Percentiles rank a stretch among this genome's conserved stretches.
Evolutionary conservation across 2,888 invertebrate genomes (phyloP).

Genomic region (Globia sparganii): DNA sequence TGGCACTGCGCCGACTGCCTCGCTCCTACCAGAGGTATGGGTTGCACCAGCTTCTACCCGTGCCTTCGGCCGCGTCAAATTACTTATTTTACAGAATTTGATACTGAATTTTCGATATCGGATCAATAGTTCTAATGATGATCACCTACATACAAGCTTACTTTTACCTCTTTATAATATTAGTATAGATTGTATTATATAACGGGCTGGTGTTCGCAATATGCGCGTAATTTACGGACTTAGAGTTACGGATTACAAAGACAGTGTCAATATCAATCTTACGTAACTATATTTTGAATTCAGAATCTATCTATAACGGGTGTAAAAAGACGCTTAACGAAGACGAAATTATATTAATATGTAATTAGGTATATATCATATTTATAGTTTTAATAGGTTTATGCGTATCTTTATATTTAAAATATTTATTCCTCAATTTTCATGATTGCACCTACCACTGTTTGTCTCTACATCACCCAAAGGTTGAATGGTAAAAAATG

Average conservation of each 20-base stretch:
- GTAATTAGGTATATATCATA: too few relatives aligned
- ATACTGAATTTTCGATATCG: neutral
- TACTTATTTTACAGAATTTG: neutral
- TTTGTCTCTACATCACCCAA: too few relatives aligned
- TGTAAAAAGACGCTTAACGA: neutral
- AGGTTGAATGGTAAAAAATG: too few relatives aligned
- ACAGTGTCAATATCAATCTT: neutral
- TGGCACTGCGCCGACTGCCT: slow-evolving; percentile 90
- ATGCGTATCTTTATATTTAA: too few relatives aligned
- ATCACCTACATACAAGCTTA: neutral
- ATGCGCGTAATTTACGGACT: neutral
- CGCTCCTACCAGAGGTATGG: slow-evolving; percentile 36
- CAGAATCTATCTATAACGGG: too few relatives aligned
- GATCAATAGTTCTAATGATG: neutral
- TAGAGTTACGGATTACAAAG: neutral
- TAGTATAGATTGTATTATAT: neutral
- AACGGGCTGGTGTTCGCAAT: neutral
- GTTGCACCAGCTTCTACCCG: neutral
- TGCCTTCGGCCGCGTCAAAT: fast-evolving
- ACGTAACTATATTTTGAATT: neutral
- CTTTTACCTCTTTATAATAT: neutral
- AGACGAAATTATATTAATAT: too few relatives aligned
- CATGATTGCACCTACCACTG: too few relatives aligned
- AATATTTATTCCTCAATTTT: too few relatives aligned
- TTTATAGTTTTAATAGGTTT: too few relatives aligned